Base-by-base conservation (phyloP, 2,113 vertebrate species). In the Enhydra lutris region DNA sequence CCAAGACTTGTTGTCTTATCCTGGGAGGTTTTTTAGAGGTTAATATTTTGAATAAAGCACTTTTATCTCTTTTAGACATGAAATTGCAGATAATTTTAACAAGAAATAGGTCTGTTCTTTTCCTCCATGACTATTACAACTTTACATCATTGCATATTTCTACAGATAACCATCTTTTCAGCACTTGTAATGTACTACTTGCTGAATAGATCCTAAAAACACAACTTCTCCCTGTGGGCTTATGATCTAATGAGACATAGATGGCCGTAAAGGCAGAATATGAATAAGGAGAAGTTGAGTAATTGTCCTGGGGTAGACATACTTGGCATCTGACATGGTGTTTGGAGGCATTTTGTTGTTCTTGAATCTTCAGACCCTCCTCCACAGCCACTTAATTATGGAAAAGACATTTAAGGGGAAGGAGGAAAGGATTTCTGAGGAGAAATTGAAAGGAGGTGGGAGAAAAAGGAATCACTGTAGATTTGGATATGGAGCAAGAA, bases 151-250 rank as follows among this genome's bases (percentile, higher is more conserved):
- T 93, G 95, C 82, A 57, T 96, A 97, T 95, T 96, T 97, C 87
- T 96, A 61, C 96, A 94, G 92, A 95, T 96, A 97, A 97, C 96
- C 95, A 95, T 97, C 96, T 96, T 96, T 92, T 94, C 57, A 94
- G 81, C 81, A 82, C 73, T 95, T 61, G 52, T 90, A 89, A 96
- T 88, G 45, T 89, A 61, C 63, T 73, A 23, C 39, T 79, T 91
- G 90, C 63, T 91, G 96, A 96, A 89, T 81, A 67, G 90, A 95
- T 93, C 63, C 83, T 95, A 95, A 97, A 98, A 91, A 80, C 71
- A 80, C 55, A 67, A 67, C 82, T 97, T 96, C 50, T 95, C 96
- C 96, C 92, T 29, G 4, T 93, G 97, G 94, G 96, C 87, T 74
- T 85, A 89, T 83, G 85, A 89, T 86, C 92, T 97, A 93, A 97